These are phyloP conservation scores for Turritopsis dohrnii DNA, from an alignment of 30 jellyfish, hydroid and myxozoan genomes.

Conservation along the genomic window DNA sequence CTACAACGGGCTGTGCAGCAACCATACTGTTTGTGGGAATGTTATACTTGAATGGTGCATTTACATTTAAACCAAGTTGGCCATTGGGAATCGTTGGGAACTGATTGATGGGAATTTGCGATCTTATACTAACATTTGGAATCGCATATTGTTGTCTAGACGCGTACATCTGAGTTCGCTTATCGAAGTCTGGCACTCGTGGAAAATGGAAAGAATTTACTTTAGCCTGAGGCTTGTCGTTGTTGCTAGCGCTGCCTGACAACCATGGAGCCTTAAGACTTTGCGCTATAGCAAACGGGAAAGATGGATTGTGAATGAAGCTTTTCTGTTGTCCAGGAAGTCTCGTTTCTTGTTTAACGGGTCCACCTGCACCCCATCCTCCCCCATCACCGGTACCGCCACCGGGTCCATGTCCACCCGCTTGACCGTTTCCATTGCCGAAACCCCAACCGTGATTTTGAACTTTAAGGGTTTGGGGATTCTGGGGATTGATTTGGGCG, in stretches of 20 bases:
- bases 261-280: slow-evolving; percentile 28
- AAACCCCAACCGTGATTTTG: slow-evolving; percentile 31
- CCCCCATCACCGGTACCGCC: slow-evolving; percentile 37
- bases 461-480: slow-evolving; percentile 13
- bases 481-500: slow-evolving; percentile 8
- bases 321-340: slow-evolving; percentile 32
- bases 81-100: neutral
- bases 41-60: neutral
- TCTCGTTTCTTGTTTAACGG: slow-evolving; percentile 21
- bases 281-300: slow-evolving; percentile 2
- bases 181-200: neutral
- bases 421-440: slow-evolving; percentile 36
- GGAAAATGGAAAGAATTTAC: neutral
- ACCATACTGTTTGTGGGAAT: neutral
- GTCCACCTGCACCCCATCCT: slow-evolving; percentile 45
- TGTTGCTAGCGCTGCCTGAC: neutral
- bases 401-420: slow-evolving; percentile 24
- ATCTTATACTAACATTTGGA: neutral
- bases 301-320: slow-evolving; percentile 26
- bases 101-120: neutral
- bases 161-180: neutral
- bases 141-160: neutral
- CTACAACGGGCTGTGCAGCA: neutral
- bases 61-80: neutral
- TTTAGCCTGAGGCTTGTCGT: neutral